These are phyloP conservation scores for Brachylomia viminalis DNA, from an alignment of 2,888 invertebrate genomes.

Conservation along the genomic window DNA sequence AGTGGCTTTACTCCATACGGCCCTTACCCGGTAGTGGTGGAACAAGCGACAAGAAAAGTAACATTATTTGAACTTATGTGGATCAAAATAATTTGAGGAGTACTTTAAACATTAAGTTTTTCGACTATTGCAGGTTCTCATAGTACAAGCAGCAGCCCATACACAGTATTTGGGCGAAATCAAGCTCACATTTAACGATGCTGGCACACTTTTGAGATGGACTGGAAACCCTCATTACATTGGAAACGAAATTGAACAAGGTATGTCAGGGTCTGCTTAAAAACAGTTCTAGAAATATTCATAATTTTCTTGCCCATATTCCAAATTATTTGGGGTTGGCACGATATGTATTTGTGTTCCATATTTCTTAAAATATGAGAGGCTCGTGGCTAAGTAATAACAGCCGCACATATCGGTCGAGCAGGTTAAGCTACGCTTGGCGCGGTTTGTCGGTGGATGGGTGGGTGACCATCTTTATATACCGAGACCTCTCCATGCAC, in stretches of 20 bases:
- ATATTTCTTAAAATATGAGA: background rate
- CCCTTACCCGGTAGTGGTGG: slow-evolving; percentile 93
- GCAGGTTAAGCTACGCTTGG: too few species aligned
- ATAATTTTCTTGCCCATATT: too few species aligned
- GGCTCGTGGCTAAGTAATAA: too few species aligned
- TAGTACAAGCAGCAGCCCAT: slow-evolving; percentile 94
- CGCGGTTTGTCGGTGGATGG: too few species aligned
- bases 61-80: slow-evolving; percentile 43
- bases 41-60: slow-evolving; percentile 83
- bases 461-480: too few species aligned
- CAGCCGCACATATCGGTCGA: too few species aligned
- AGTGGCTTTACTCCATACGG: slow-evolving; percentile 88
- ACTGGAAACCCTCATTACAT: slow-evolving; percentile 94
- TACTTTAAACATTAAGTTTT: too few species aligned
- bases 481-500: too few species aligned
- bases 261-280: slow-evolving; percentile 77
- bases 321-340: too few species aligned
- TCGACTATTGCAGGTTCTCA: slow-evolving; percentile 86
- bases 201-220: slow-evolving; percentile 92
- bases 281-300: background rate
- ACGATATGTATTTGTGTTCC: too few species aligned
- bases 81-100: background rate
- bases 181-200: slow-evolving; percentile 93
- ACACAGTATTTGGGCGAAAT: slow-evolving; percentile 95
- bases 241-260: slow-evolving; percentile 91